Conservation (phyloP, 2,113 vertebrate species). For the Sylvia atricapilla region DNA sequence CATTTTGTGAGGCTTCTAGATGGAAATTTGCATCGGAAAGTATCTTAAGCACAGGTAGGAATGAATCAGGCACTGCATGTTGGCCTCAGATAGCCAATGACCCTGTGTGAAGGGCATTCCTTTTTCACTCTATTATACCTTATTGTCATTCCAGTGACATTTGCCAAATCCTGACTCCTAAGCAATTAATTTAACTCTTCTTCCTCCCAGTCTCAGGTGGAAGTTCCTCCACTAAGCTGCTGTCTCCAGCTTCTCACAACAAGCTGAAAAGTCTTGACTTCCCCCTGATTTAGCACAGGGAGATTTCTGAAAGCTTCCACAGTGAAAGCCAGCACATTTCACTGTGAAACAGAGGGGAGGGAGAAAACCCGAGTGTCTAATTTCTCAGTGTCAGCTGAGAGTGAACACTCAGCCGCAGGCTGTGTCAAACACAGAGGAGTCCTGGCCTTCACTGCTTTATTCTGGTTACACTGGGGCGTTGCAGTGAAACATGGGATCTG, state of each 20-base stretch:
- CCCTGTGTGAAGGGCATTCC: neutral
- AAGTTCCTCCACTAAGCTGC: neutral
- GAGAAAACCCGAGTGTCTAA: neutral
- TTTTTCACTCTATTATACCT: neutral
- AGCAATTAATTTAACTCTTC: neutral
- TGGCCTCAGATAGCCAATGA: neutral
- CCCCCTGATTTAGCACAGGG: neutral
- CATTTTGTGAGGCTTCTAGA: neutral
- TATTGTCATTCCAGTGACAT: neutral
- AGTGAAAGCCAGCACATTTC: neutral
- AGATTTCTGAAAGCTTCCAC: neutral
- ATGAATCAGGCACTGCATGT: neutral
- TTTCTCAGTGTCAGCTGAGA: neutral
- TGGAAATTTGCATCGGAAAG: neutral
- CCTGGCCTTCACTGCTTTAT: neutral
- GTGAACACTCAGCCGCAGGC: neutral
- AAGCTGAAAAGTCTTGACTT: neutral
- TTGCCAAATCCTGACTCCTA: neutral
- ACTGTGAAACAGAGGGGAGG: neutral
- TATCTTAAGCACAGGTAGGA: neutral
- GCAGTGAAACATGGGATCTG: neutral
- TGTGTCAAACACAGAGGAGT: neutral
- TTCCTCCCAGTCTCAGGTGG: neutral
- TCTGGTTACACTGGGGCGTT: neutral
- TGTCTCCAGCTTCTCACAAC: neutral